Percentiles rank a stretch among this genome's conserved stretches.
Evolutionary conservation across 92 coral and sea anemone species (phyloP).

Genomic region (Virgularia gustaviana): DNA sequence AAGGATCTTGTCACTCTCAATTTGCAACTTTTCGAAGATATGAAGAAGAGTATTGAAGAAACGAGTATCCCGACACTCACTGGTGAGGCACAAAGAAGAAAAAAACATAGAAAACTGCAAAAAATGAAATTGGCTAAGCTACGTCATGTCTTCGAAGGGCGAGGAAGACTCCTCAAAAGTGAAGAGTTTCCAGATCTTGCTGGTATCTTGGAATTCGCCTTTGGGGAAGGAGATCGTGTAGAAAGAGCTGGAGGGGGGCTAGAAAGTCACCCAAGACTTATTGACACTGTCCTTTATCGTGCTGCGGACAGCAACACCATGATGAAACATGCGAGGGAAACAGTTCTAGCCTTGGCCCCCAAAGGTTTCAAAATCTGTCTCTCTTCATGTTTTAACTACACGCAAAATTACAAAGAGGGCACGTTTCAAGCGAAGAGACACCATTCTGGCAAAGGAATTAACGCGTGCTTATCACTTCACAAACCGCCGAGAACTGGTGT

Average conservation of each 20-base stretch:
- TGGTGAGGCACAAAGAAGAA: too few species aligned
- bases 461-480: too few species aligned
- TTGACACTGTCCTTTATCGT: slow-evolving; percentile 22
- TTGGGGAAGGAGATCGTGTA: slow-evolving; percentile 27
- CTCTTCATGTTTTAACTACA: slow-evolving; percentile 57
- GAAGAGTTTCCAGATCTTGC: slow-evolving; percentile 50
- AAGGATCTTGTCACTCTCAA: not conserved
- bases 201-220: slow-evolving; percentile 22
- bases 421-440: slow-evolving; percentile 59
- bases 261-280: slow-evolving; percentile 48
- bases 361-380: not conserved
- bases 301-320: too few species aligned
- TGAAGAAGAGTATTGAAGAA: too few species aligned
- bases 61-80: too few species aligned
- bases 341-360: too few species aligned
- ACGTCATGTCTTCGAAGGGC: too few species aligned
- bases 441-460: slow-evolving; percentile 39
- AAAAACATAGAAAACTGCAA: too few species aligned
- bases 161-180: slow-evolving; percentile 44
- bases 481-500: too few species aligned
- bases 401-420: slow-evolving; percentile 51
- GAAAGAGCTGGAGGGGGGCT: slow-evolving; percentile 35
- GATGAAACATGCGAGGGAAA: too few species aligned
- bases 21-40: not conserved
- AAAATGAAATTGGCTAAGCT: too few species aligned